Evolutionary conservation across 1,140 invertebrate species (phyloP).

Genomic region (Dinothrombium tinctorium): DNA sequence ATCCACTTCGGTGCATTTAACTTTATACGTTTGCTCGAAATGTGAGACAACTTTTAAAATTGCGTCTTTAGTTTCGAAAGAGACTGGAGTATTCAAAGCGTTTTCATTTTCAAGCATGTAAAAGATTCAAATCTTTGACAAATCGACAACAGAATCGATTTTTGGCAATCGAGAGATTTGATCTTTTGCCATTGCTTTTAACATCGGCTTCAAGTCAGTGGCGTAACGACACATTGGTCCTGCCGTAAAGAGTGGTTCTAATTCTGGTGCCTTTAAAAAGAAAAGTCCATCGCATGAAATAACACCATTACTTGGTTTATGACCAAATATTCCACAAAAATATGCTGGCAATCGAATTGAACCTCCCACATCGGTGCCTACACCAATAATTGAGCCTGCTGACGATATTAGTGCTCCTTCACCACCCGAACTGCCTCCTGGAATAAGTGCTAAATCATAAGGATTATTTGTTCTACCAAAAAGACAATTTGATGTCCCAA

Average conservation of each 20-base stretch:
- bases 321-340: slow-evolving; percentile 62
- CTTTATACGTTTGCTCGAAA: slow-evolving; percentile 15
- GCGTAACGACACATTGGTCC: slow-evolving; percentile 78
- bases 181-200: slow-evolving; percentile 42
- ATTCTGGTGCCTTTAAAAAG: slow-evolving; percentile 35
- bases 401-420: slow-evolving; percentile 36
- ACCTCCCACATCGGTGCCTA: slow-evolving; percentile 62
- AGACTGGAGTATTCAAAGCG: slow-evolving; percentile 43
- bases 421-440: slow-evolving; percentile 32
- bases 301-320: slow-evolving; percentile 34
- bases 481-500: slow-evolving; percentile 68
- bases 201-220: slow-evolving; percentile 49
- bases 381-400: slow-evolving; percentile 48
- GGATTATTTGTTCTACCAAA: slow-evolving; percentile 68
- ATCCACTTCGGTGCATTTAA: slow-evolving; percentile 3
- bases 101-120: slow-evolving; percentile 63
- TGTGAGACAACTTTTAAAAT: slow-evolving; percentile 32
- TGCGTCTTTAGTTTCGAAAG: slow-evolving; percentile 41
- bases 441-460: slow-evolving; percentile 57
- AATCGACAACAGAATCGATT: slow-evolving; percentile 26
- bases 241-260: slow-evolving; percentile 41
- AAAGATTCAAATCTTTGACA: slow-evolving; percentile 44
- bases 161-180: slow-evolving; percentile 29
- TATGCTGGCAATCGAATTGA: slow-evolving; percentile 56
- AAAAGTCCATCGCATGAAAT: slow-evolving; percentile 11